Evolutionary conservation across 37 sponge, comb jelly and placozoan genomes (phyloP).

Genomic region (Bolinopsis microptera): DNA sequence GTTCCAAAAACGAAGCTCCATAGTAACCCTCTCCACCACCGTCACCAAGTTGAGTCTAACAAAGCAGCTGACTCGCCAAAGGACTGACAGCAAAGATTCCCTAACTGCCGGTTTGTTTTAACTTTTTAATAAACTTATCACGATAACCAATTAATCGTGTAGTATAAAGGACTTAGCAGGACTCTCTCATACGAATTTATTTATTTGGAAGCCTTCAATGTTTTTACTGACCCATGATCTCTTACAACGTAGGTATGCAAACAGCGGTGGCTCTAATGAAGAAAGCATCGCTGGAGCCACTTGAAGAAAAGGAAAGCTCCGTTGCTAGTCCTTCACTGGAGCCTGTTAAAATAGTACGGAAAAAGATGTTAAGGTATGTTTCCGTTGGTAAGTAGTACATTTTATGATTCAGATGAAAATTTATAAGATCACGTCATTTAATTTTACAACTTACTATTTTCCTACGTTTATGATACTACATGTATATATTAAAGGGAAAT

Average conservation of each 20-base stretch:
- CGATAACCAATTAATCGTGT: no score
- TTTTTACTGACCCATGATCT: no score
- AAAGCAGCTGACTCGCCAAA: slow-evolving; percentile 45
- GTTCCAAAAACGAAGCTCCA: slow-evolving; percentile 21
- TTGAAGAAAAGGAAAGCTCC: slow-evolving; percentile 36
- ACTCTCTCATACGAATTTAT: no score
- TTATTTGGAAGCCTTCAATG: no score
- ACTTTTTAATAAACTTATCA: not conserved
- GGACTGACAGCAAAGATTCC: slow-evolving; percentile 25
- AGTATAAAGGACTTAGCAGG: no score
- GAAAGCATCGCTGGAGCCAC: slow-evolving; percentile 43
- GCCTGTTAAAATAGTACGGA: not conserved
- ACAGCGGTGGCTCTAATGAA: not conserved
- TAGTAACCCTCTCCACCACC: slow-evolving; percentile 48
- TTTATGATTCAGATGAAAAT: no score
- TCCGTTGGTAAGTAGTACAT: no score
- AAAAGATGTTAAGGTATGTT: not conserved
- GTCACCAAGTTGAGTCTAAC: slow-evolving; percentile 22
- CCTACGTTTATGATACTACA: no score
- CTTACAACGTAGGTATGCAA: not conserved
- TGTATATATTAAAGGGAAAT: no score
- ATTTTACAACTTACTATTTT: no score
- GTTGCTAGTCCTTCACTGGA: not conserved
- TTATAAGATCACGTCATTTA: no score
- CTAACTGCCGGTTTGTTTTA: not conserved